Evolutionary conservation across 2,113 vertebrate genomes (phyloP).

Genomic region (Coryphaenoides rupestris): DNA sequence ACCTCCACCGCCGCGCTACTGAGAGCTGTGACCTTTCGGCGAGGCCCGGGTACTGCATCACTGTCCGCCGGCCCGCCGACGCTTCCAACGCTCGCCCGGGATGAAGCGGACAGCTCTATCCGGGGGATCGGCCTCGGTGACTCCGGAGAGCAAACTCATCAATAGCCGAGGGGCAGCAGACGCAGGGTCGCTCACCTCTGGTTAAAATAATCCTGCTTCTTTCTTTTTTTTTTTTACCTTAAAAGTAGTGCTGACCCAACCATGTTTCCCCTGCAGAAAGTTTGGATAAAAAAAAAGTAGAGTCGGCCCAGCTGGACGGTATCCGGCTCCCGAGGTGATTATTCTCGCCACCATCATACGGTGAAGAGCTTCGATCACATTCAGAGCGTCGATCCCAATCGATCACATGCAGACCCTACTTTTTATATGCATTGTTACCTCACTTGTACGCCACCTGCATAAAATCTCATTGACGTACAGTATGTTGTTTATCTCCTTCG

Average conservation of each 20-base stretch:
- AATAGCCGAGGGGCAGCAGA: slow-evolving; percentile 66
- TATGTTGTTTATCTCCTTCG: too few species aligned
- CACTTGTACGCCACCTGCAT: too few species aligned
- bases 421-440: too few species aligned
- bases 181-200: slow-evolving; percentile 66
- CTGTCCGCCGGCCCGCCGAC: slow-evolving; percentile 61
- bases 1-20: slow-evolving; percentile 51
- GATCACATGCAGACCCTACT: too few species aligned
- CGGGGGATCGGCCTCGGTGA: slow-evolving; percentile 62
- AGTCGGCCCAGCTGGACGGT: too few species aligned
- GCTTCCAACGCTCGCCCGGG: slow-evolving; percentile 57
- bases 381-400: too few species aligned
- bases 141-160: slow-evolving; percentile 68
- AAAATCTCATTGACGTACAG: too few species aligned
- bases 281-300: too few species aligned
- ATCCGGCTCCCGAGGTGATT: too few species aligned
- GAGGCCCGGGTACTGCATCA: slow-evolving; percentile 66
- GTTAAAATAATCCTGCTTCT: slow-evolving; percentile 55
- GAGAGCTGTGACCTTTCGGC: slow-evolving; percentile 70
- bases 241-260: slow-evolving; percentile 49
- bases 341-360: too few species aligned
- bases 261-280: slow-evolving; percentile 23
- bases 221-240: slow-evolving; percentile 31
- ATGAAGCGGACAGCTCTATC: slow-evolving; percentile 74
- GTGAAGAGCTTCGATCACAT: too few species aligned